phyloP scores from a whole-genome alignment of 2,797 vertebrate genomes.

The Channa striata region DNA sequence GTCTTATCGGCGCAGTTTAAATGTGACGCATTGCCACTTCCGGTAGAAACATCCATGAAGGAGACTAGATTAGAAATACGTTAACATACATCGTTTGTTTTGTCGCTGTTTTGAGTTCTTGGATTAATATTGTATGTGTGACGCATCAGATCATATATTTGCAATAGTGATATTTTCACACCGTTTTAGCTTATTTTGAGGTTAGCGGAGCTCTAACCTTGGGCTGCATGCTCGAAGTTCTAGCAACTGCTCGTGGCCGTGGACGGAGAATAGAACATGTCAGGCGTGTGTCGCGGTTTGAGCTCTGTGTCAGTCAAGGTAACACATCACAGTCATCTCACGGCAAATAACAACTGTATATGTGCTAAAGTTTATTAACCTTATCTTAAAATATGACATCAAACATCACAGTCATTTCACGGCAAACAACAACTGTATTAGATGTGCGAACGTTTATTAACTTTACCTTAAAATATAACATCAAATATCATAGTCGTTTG shows the following conservation, averaged over 20 bases:
- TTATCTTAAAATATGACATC: too few relatives aligned
- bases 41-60: slow-evolving; percentile 12
- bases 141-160: background rate
- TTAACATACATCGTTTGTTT: background rate
- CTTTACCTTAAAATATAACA: too few relatives aligned
- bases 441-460: too few relatives aligned
- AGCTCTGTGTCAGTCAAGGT: slow-evolving; percentile 66
- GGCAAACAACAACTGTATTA: too few relatives aligned
- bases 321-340: slow-evolving; percentile 6
- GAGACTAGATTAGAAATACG: accelerated
- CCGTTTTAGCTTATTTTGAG: background rate
- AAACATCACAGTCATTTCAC: too few relatives aligned
- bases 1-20: slow-evolving; percentile 34
- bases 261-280: slow-evolving; percentile 59
- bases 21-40: slow-evolving; percentile 38
- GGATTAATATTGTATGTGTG: accelerated
- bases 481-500: too few relatives aligned
- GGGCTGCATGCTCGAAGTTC: slow-evolving; percentile 12
- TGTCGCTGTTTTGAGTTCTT: accelerated
- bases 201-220: slow-evolving; percentile 65
- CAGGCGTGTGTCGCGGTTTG: slow-evolving; percentile 51
- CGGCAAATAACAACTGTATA: background rate
- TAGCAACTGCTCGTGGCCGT: background rate
- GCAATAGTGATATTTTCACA: accelerated
- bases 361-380: background rate